A percentile compares a stretch with the other conserved stretches of the same genome.
Evolutionary conservation across 2,113 vertebrate species (phyloP).

Genomic region (Capra hircus): DNA sequence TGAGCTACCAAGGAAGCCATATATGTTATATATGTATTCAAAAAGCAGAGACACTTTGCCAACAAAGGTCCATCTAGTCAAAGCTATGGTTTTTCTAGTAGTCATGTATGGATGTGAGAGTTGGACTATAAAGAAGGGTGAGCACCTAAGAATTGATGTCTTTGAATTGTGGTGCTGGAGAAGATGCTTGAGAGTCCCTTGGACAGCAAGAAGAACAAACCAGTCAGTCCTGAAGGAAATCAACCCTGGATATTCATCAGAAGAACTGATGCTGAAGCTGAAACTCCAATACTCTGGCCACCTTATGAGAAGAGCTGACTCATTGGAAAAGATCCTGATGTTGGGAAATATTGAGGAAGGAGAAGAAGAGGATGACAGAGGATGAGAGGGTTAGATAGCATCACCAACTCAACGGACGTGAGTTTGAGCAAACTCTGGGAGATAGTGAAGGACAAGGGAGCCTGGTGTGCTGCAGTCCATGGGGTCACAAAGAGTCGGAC

Average conservation of each 20-base stretch:
- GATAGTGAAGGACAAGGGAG: background rate
- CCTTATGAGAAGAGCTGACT: background rate
- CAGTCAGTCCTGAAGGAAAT: background rate
- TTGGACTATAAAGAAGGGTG: background rate
- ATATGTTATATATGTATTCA: background rate
- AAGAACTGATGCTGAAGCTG: background rate
- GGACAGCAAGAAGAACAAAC: background rate
- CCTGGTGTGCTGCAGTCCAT: background rate
- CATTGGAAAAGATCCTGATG: background rate
- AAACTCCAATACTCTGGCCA: background rate
- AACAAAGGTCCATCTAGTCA: background rate
- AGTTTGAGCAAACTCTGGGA: background rate
- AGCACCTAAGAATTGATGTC: background rate
- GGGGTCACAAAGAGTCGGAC: background rate
- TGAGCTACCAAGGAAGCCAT: background rate
- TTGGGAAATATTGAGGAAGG: background rate
- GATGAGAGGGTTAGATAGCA: background rate
- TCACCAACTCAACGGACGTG: background rate
- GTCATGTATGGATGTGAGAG: background rate
- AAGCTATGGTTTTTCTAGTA: background rate
- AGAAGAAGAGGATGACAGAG: background rate
- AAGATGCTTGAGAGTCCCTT: background rate
- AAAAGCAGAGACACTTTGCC: background rate
- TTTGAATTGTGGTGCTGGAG: background rate
- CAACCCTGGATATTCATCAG: background rate